These are phyloP conservation scores for Balearica regulorum DNA, from an alignment of 2,797 vertebrate genomes.

Conservation along the genomic window DNA sequence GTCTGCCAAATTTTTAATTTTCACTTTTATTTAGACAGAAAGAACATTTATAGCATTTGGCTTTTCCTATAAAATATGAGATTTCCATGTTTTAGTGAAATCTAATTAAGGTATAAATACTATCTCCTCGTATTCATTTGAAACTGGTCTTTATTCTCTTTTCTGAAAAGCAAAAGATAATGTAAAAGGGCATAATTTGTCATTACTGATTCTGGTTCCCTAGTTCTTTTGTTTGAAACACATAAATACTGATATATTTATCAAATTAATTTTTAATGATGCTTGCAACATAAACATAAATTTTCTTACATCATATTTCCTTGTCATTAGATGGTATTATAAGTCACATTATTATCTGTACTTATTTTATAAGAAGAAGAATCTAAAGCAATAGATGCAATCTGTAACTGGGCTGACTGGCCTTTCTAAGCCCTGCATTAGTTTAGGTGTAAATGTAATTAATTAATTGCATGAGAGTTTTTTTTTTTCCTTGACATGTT, in stretches of 20 bases:
- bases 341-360: neutral
- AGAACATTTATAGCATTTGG: neutral
- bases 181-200: neutral
- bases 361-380: neutral
- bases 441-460: neutral
- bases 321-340: neutral
- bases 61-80: neutral
- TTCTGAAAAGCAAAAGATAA: neutral
- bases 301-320: neutral
- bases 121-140: neutral
- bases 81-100: neutral
- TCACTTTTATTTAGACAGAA: neutral
- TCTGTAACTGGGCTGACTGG: fast-evolving
- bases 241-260: neutral
- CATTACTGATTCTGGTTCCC: neutral
- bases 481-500: neutral
- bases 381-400: neutral
- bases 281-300: neutral
- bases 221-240: neutral
- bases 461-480: neutral
- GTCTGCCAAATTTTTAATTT: neutral
- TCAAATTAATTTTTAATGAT: neutral
- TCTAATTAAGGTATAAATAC: neutral
- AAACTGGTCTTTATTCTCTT: neutral
- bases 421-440: neutral